Evolutionary conservation across 1,140 invertebrate species (phyloP).

Genomic region (Hylyphantes graminicola): DNA sequence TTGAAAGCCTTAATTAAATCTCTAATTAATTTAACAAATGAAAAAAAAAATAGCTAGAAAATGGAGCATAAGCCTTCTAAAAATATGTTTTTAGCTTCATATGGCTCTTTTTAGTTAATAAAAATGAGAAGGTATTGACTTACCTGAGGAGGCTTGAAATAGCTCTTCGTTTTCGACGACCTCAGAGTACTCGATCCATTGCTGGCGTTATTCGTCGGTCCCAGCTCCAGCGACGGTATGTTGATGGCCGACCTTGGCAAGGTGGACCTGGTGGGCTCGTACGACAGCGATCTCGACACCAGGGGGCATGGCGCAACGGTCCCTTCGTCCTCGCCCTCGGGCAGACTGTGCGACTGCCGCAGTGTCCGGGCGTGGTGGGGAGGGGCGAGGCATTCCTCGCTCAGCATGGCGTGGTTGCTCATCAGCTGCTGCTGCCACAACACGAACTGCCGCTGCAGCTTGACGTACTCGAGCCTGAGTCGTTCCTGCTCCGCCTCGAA

Average conservation of each 20-base stretch:
- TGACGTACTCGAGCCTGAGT: constrained; percentile 48
- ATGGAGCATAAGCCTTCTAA: no score
- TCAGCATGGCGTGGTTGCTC: constrained; percentile 48
- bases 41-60: no score
- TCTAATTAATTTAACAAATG: no score
- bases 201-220: background rate
- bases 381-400: constrained; percentile 46
- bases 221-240: constrained; percentile 35
- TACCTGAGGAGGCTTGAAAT: constrained; percentile 54
- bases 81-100: no score
- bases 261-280: constrained; percentile 39
- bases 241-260: constrained; percentile 44
- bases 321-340: constrained; percentile 40
- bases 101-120: no score
- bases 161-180: constrained; percentile 52
- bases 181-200: constrained; percentile 37
- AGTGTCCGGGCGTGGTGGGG: constrained; percentile 44
- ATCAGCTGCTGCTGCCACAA: constrained; percentile 53
- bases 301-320: background rate
- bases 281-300: constrained; percentile 40
- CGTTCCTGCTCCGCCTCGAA: constrained; percentile 49
- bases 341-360: constrained; percentile 51
- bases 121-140: no score
- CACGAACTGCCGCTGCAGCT: constrained; percentile 55
- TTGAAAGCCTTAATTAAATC: no score